Evolutionary conservation across 2,113 vertebrate species (phyloP).

Genomic region (Ictalurus punctatus): DNA sequence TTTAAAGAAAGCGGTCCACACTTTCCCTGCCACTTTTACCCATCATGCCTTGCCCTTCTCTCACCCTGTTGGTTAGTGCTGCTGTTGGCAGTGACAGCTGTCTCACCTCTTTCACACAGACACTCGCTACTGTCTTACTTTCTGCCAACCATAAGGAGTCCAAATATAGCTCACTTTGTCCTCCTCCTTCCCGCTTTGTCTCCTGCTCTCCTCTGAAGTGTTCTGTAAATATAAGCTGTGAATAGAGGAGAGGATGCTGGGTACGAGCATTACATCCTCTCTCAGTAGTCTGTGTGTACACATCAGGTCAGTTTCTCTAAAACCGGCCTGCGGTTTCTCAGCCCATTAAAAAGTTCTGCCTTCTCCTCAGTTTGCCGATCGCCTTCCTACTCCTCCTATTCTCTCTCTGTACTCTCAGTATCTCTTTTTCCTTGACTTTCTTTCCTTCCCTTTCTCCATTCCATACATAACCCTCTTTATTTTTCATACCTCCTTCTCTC

Average conservation of each 20-base stretch:
- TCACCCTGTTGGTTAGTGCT: slow-evolving; percentile 44
- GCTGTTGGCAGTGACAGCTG: slow-evolving; percentile 55
- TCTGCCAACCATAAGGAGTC: slow-evolving; percentile 41
- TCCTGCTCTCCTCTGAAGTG: slow-evolving; percentile 28
- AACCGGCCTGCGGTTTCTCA: slow-evolving; percentile 30
- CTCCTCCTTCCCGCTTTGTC: slow-evolving; percentile 13
- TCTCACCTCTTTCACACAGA: slow-evolving; percentile 47
- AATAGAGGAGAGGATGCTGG: slow-evolving; percentile 20
- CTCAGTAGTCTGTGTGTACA: slow-evolving; percentile 25
- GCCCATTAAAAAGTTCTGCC: slow-evolving; percentile 50
- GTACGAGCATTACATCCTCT: slow-evolving; percentile 33
- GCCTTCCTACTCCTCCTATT: neutral
- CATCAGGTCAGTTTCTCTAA: slow-evolving; percentile 34
- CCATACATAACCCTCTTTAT: neutral
- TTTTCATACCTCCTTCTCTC: neutral
- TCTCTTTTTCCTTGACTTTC: neutral
- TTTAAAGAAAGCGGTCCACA: slow-evolving; percentile 20
- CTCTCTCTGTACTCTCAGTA: neutral
- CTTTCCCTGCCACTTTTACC: slow-evolving; percentile 31
- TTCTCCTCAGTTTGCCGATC: slow-evolving; percentile 30
- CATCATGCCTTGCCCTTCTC: slow-evolving; percentile 47
- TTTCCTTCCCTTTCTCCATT: neutral
- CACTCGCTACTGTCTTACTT: slow-evolving; percentile 44
- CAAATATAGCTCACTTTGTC: slow-evolving; percentile 45
- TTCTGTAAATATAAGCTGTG: slow-evolving; percentile 33